phyloP scores from a whole-genome alignment of 2,113 vertebrate genomes.

The Osmerus mordax region DNA sequence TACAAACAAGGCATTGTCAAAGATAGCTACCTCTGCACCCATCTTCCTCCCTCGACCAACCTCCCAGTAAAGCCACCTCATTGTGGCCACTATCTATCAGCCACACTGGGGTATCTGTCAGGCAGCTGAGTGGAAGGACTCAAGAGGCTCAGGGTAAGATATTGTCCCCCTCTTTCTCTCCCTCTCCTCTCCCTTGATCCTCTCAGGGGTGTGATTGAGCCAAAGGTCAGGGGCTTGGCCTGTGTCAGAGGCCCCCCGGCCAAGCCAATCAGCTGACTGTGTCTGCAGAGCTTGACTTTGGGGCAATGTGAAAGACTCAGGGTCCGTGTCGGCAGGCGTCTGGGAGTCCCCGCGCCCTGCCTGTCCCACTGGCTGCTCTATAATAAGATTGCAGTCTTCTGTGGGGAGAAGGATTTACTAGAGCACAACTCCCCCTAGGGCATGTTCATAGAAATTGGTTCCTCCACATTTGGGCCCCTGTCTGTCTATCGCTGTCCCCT shows the following conservation, averaged over 20 bases:
- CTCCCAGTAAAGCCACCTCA: constrained; percentile 42
- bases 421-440: constrained; percentile 78
- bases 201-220: constrained; percentile 41
- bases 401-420: constrained; percentile 72
- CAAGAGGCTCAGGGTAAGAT: constrained; percentile 47
- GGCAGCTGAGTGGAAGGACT: constrained; percentile 23
- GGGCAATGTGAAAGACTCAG: constrained; percentile 62
- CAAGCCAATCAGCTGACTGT: constrained; percentile 61
- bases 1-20: neutral
- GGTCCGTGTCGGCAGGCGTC: constrained; percentile 58
- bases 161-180: constrained; percentile 33
- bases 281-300: constrained; percentile 64
- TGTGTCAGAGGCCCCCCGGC: constrained; percentile 35
- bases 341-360: constrained; percentile 47
- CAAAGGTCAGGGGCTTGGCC: constrained; percentile 60
- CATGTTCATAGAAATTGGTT: constrained; percentile 73
- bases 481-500: constrained; percentile 25
- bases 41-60: constrained; percentile 34
- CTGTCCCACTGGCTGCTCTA: constrained; percentile 64
- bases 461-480: constrained; percentile 53
- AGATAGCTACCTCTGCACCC: neutral
- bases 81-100: constrained; percentile 41
- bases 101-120: constrained; percentile 26
- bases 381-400: constrained; percentile 73
- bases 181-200: constrained; percentile 32